phyloP scores from a whole-genome alignment of 2,113 vertebrate genomes.

The Pampusana beccarii region DNA sequence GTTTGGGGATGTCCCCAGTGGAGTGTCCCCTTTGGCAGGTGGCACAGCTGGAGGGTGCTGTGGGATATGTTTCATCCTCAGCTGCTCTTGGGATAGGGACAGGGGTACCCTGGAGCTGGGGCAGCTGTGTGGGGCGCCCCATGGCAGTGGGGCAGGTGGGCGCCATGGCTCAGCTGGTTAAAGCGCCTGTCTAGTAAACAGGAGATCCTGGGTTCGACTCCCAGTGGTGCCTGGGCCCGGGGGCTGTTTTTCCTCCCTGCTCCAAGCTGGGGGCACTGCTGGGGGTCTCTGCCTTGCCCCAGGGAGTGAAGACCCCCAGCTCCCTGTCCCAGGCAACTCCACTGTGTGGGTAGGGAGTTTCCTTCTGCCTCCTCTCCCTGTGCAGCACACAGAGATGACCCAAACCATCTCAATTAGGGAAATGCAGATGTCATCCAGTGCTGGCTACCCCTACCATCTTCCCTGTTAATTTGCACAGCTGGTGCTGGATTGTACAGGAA shows the following conservation, averaged over 20 bases:
- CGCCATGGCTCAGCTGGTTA: slow-evolving; percentile 85
- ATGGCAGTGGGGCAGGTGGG: neutral
- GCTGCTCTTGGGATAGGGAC: too few relatives aligned
- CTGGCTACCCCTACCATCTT: neutral
- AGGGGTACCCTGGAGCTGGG: too few relatives aligned
- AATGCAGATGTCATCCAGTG: neutral
- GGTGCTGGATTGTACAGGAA: neutral
- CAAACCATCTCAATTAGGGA: neutral
- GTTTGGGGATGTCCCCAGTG: accelerated
- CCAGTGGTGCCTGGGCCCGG: slow-evolving; percentile 79
- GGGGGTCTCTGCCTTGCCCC: neutral
- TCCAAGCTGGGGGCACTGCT: neutral
- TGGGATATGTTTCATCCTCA: too few relatives aligned
- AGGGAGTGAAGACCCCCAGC: accelerated
- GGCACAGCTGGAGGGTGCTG: neutral
- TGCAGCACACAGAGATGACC: neutral
- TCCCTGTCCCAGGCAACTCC: accelerated
- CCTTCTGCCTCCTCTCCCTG: neutral
- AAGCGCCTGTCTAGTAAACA: slow-evolving; percentile 90
- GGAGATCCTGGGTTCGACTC: slow-evolving; percentile 89
- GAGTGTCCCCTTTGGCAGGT: too few relatives aligned
- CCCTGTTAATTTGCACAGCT: neutral
- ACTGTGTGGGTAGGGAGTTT: neutral
- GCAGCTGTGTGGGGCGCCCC: too few relatives aligned
- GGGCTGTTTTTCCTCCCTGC: neutral